Evolutionary conservation across 2,797 vertebrate genomes (phyloP).

Genomic region (Poecile montanus): DNA sequence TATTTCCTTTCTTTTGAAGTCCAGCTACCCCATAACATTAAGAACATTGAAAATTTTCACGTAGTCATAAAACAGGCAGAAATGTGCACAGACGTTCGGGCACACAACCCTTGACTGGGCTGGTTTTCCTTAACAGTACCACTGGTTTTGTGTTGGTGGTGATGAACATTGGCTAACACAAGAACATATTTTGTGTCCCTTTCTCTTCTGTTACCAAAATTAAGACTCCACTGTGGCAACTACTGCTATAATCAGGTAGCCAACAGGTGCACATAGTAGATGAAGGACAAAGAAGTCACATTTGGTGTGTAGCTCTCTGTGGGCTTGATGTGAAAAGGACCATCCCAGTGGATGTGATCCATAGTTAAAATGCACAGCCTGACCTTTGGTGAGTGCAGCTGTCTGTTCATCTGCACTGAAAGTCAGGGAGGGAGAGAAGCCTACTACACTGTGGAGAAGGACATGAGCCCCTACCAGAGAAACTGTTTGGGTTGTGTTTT

Average conservation of each 20-base stretch:
- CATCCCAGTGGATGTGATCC: neutral
- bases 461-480: neutral
- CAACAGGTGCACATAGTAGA: neutral
- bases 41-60: neutral
- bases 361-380: neutral
- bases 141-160: neutral
- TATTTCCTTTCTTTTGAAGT: neutral
- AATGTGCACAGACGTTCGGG: neutral
- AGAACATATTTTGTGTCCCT: neutral
- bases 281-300: neutral
- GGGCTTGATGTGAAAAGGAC: neutral
- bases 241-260: neutral
- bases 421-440: neutral
- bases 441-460: neutral
- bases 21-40: constrained; percentile 20
- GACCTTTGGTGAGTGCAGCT: neutral
- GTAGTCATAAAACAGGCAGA: neutral
- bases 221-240: neutral
- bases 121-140: neutral
- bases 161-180: neutral
- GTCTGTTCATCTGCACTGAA: neutral
- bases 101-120: neutral
- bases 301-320: neutral
- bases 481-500: neutral
- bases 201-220: neutral